Base-by-base conservation (phyloP, 2,113 vertebrate genomes). In the Rhizomys pruinosus region DNA sequence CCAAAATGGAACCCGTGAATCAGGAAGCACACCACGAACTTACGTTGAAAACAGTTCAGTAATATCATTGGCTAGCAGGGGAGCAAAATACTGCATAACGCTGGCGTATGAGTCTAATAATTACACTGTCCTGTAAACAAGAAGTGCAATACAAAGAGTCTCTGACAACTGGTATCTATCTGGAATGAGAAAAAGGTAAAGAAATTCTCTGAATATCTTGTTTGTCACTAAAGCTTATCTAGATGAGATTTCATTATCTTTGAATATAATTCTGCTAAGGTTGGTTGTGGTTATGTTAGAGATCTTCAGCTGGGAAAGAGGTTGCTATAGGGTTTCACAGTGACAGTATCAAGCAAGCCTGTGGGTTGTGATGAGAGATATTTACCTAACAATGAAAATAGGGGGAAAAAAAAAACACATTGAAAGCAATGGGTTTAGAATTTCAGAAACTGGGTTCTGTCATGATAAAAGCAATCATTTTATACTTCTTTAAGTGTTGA, bases 251-350 rank as follows among this genome's bases (percentile, higher is more conserved):
- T 93, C 52, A 92, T 78, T 79, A 66, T 92, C 32, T 81, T 81
- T 32, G 34, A 89, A n/a, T 76, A 63, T 42, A 72, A 76, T 92
- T 92, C 52, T 92, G 52, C 61, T 73, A 69, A 77, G 29, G 63
- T 87, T 95, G 64, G 34, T 81, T 93, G 34, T 63, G 66, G 64
- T 71, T 92, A 19, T 57, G 64, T 84, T 92, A 93, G 92, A 94
- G 90, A 80, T 66, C 55, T 27, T 34, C 61, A 66, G 2, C 52
- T 73, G 12, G 68, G 20, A 85, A 91, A 73, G 68, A 88, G 78
- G 15, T 69, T 73, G 66, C 76, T 78, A 2, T 84, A 57, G 61
- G 55, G 5, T 0, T 68, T 95, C 1, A 4, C 15, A 57, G 88
- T 74, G 95, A 88, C 15, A 55, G 20, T 63, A 73, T 84, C 66